Percentiles rank a stretch among this genome's conserved stretches.
Evolutionary conservation across 2,888 invertebrate species (phyloP).

Genomic region (Melinaea menophilus): DNA sequence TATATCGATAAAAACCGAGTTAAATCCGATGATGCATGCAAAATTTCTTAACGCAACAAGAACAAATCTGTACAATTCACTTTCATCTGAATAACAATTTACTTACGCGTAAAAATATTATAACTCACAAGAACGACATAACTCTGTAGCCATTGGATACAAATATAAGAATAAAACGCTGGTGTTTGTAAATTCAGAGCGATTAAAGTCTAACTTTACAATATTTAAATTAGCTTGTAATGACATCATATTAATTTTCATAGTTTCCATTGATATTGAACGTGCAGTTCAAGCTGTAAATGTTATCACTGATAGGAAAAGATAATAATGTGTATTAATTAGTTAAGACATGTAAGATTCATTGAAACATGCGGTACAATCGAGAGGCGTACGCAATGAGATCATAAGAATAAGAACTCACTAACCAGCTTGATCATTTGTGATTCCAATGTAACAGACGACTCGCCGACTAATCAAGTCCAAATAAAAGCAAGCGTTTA

Average conservation of each 20-base stretch:
- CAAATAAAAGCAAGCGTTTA: slow-evolving; percentile 67
- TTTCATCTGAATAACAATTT: slow-evolving; percentile 31
- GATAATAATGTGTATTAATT: slow-evolving; percentile 2
- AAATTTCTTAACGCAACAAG: slow-evolving; percentile 38
- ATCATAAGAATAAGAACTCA: slow-evolving; percentile 29
- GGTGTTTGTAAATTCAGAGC: too few relatives aligned
- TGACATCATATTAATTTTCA: too few relatives aligned
- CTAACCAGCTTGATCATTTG: slow-evolving; percentile 74
- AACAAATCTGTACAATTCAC: slow-evolving; percentile 34
- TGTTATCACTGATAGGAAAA: slow-evolving; percentile 4
- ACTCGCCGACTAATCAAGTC: slow-evolving; percentile 58
- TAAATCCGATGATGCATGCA: slow-evolving; percentile 38
- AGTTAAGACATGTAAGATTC: slow-evolving; percentile 5
- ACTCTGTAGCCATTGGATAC: too few relatives aligned
- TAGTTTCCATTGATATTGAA: neutral
- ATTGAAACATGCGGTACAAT: slow-evolving; percentile 8
- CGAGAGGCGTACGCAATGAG: neutral
- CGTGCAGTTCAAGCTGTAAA: neutral
- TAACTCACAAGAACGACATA: too few relatives aligned
- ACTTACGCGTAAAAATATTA: neutral
- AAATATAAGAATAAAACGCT: too few relatives aligned
- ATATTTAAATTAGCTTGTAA: too few relatives aligned
- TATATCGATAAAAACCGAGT: slow-evolving; percentile 31
- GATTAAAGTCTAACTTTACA: too few relatives aligned
- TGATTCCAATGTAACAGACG: slow-evolving; percentile 47